Evolutionary conservation across 2,888 invertebrate species (phyloP), one percentile per base, ranked within the genome.

Genomic region (Habroteleia sp.): DNA sequence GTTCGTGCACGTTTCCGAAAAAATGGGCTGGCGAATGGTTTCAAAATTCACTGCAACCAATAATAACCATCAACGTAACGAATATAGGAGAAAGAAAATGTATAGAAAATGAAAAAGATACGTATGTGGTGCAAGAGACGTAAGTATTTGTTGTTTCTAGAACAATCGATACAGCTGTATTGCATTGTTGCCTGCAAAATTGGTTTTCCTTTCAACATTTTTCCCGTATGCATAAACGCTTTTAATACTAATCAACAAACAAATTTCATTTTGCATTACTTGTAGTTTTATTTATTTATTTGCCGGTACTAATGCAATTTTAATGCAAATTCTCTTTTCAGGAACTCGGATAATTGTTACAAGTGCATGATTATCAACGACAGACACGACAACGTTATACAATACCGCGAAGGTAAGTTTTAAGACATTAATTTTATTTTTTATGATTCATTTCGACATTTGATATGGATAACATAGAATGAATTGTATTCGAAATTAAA

Each of bases 11-110:
- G 69, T 94, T 94, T 86, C 93, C 94, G 27, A 89, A 90, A 56
- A 89, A 90, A 65, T 94, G 94, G 94, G 90, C 91, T 1, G 94
- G 94, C 23, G 89, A 91, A 81, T 94, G 94, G 94, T 94, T 94
- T 89, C 94, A 93, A 86, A 71, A 46, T n/a, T 14, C 52, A 0
- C 3, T 7, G 5, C 91, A 89, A 1, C 76, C 81, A 17, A 84
- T 89, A 4, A 37, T 54, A 62, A 80, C 76, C 11, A 81, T 88
- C 33, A 89, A 89, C 74, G 74, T 84, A 8, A 91, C 91, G 2
- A 89, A 91, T 44, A 89, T 93, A 58, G 90, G 90, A 48, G 93
- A 93, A 84, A 89, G 90, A 76, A 92, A 92, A 0, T 91, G 92
- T 85, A 92, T 94, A 81, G 92, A 92, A 82, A 92, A 91, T 74